phyloP scores from a whole-genome alignment of 2,888 invertebrate species.

The Dryococelus australis region DNA sequence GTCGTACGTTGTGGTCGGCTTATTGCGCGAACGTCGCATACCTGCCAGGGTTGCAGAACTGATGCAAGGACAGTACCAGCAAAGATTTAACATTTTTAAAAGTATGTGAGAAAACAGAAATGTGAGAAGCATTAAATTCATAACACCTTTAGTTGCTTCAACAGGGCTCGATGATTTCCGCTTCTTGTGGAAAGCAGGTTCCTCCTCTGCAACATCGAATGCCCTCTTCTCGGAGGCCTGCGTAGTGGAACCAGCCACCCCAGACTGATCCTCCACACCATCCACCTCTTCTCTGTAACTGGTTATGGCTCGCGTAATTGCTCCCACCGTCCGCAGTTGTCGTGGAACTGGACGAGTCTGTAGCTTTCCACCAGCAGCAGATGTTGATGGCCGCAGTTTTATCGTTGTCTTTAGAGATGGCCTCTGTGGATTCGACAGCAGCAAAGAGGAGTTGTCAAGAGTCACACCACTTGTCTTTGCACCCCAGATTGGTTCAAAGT shows the following conservation, averaged over 20 bases:
- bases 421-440: slow-evolving; percentile 54
- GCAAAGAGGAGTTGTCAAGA: slow-evolving; percentile 39
- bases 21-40: no score
- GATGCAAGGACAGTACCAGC: no score
- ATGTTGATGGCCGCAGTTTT: slow-evolving; percentile 67
- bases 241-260: neutral
- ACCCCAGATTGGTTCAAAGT: slow-evolving; percentile 97
- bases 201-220: neutral
- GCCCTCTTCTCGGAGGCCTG: neutral
- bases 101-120: no score
- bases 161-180: neutral
- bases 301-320: slow-evolving; percentile 70
- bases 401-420: slow-evolving; percentile 73
- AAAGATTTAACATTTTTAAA: no score
- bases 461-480: slow-evolving; percentile 62
- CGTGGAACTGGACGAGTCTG: slow-evolving; percentile 33
- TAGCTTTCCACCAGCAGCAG: slow-evolving; percentile 56
- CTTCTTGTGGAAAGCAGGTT: neutral
- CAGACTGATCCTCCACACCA: slow-evolving; percentile 20
- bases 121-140: no score
- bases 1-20: no score
- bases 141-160: neutral
- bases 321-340: slow-evolving; percentile 57
- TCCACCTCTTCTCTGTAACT: slow-evolving; percentile 58
- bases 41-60: no score